These are phyloP conservation scores for Penaeus japonicus DNA, from an alignment of 1,140 invertebrate species.

Conservation along the genomic window DNA sequence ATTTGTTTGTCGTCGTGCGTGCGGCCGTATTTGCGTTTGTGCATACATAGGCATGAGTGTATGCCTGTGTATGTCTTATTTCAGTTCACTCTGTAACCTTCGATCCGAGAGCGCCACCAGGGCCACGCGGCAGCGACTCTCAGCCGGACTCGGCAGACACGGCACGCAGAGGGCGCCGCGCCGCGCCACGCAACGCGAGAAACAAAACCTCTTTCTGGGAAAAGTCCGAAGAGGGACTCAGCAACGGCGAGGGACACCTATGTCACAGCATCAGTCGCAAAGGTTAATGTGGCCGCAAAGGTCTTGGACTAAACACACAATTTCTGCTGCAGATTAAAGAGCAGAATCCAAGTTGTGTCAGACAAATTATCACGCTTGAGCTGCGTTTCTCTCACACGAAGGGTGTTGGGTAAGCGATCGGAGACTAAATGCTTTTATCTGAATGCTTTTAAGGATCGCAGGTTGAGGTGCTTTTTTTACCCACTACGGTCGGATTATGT, in stretches of 20 bases:
- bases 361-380: constrained; percentile 30
- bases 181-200: neutral
- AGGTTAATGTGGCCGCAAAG: constrained; percentile 22
- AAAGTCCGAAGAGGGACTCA: neutral
- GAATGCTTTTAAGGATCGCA: constrained; percentile 1
- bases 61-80: no score
- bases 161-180: no score
- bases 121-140: no score
- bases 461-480: neutral
- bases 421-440: constrained; percentile 2
- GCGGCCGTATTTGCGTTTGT: no score
- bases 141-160: no score
- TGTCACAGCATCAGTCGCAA: constrained; percentile 9
- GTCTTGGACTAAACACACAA: constrained; percentile 24
- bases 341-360: constrained; percentile 15
- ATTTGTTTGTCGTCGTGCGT: no score
- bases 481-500: no score
- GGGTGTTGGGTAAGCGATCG: constrained; percentile 2
- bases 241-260: constrained; percentile 7
- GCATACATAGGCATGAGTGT: no score
- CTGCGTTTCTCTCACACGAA: constrained; percentile 2
- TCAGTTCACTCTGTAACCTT: no score
- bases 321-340: constrained; percentile 35
- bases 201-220: neutral
- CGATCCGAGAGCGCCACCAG: no score